These are phyloP conservation scores for Passer montanus DNA, from an alignment of 2,113 vertebrate species.

Conservation along the genomic window DNA sequence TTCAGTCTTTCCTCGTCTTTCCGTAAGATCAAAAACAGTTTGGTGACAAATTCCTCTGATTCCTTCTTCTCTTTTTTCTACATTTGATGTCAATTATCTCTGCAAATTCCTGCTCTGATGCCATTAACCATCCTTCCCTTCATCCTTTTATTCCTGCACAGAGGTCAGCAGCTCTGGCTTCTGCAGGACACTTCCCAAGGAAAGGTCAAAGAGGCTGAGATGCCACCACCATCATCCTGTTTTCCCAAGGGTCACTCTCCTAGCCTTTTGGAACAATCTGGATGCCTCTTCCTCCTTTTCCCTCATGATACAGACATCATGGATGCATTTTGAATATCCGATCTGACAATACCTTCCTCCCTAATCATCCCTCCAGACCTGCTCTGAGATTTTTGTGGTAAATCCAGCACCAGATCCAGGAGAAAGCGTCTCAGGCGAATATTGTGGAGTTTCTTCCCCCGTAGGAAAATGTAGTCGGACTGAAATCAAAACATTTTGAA, in stretches of 20 bases:
- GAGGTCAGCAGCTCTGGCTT: background rate
- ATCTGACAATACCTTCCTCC: background rate
- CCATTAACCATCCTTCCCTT: fast-evolving
- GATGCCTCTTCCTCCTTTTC: background rate
- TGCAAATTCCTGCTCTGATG: background rate
- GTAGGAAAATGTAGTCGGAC: background rate
- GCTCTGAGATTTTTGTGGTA: background rate
- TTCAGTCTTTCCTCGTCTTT: background rate
- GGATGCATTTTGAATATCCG: background rate
- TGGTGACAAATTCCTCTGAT: background rate
- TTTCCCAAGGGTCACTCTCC: background rate
- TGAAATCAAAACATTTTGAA: slow-evolving; percentile 52
- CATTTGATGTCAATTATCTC: background rate
- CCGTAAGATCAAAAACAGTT: background rate
- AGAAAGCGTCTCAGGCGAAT: background rate
- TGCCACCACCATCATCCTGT: background rate
- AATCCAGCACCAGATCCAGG: background rate
- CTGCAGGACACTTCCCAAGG: background rate
- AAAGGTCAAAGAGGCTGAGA: background rate
- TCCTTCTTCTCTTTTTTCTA: background rate
- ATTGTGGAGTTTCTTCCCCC: background rate
- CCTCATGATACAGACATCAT: background rate
- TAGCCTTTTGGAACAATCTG: fast-evolving
- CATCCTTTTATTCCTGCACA: background rate
- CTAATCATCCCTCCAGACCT: background rate